Evolutionary conservation across 2,888 invertebrate species (phyloP).

Genomic region (Xylota segnis): DNA sequence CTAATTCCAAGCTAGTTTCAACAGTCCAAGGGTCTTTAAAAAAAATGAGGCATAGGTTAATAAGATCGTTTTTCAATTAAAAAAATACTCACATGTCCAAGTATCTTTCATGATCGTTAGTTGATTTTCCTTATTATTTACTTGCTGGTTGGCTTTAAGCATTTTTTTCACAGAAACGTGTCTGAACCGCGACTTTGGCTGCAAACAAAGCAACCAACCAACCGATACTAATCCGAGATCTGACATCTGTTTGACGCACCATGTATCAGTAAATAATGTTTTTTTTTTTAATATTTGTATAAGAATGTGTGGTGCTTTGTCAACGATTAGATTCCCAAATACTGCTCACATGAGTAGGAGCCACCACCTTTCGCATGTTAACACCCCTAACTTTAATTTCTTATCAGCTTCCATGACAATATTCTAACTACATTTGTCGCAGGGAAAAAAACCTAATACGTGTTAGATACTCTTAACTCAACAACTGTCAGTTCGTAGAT

Average conservation of each 20-base stretch:
- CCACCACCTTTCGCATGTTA: constrained; percentile 8
- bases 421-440: neutral
- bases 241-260: neutral
- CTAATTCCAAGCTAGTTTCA: no score
- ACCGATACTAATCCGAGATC: neutral
- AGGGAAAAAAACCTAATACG: constrained; percentile 9
- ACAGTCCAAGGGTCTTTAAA: no score
- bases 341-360: neutral
- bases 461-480: constrained; percentile 28
- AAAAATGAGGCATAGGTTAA: no score
- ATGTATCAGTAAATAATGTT: neutral
- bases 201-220: no score
- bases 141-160: no score
- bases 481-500: constrained; percentile 35
- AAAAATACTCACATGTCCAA: no score
- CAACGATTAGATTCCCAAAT: neutral
- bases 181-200: no score
- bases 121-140: no score
- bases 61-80: no score
- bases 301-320: neutral
- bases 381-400: neutral
- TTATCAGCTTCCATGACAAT: constrained; percentile 24
- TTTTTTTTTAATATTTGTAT: neutral
- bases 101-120: no score
- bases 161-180: no score